Percentiles rank a stretch among this genome's conserved stretches.
Evolutionary conservation across 2,888 invertebrate species (phyloP).

Genomic region (Tetheella fluctuosa): DNA sequence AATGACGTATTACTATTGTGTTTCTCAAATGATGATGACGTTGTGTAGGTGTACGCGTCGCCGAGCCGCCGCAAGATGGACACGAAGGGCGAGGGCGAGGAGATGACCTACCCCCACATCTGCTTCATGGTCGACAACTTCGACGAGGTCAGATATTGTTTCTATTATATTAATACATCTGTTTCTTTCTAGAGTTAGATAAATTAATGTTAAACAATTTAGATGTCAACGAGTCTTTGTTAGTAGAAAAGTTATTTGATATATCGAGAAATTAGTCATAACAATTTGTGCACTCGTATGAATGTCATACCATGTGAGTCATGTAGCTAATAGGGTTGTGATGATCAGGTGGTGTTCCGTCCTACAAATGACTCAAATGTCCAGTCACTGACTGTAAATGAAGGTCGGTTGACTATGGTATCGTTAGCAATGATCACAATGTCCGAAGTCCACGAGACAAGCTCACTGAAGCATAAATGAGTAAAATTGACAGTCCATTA

Average conservation of each 20-base stretch:
- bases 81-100: constrained; percentile 98
- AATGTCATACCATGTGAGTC: neutral
- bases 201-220: neutral
- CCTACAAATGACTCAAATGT: neutral
- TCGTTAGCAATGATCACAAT: constrained; percentile 1
- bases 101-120: constrained; percentile 99
- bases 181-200: neutral
- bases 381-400: neutral
- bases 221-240: neutral
- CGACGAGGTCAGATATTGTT: constrained; percentile 90
- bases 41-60: constrained; percentile 93
- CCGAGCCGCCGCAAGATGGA: constrained; percentile 99
- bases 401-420: neutral
- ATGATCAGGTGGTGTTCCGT: neutral
- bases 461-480: constrained; percentile 9
- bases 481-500: constrained; percentile 6
- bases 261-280: neutral
- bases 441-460: constrained; percentile 8
- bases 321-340: neutral
- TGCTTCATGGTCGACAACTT: constrained; percentile 99
- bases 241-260: neutral
- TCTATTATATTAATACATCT: neutral
- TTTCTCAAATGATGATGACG: constrained; percentile 6
- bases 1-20: neutral
- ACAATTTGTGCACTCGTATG: neutral